phyloP scores from a whole-genome alignment of 2,113 vertebrate genomes.

The Craseonycteris thonglongyai region DNA sequence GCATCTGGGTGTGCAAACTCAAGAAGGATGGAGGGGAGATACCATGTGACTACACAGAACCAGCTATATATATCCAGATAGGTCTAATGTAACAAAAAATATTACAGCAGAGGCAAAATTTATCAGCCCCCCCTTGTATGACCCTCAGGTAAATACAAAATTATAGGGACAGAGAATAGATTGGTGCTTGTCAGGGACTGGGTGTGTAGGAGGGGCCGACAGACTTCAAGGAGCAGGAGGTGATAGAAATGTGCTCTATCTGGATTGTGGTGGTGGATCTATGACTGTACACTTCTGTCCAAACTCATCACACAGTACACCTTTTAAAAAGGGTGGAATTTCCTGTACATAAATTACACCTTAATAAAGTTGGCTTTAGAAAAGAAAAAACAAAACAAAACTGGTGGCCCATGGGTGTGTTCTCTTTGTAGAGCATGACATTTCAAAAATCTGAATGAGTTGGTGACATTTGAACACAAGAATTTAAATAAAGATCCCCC shows the following conservation, averaged over 20 bases:
- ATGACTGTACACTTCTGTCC: background rate
- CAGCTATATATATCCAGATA: too few species aligned
- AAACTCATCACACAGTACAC: background rate
- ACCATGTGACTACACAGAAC: too few species aligned
- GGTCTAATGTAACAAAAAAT: too few species aligned
- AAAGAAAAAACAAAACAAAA: background rate
- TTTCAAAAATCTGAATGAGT: slow-evolving; percentile 31
- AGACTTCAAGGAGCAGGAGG: background rate
- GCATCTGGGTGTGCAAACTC: too few species aligned
- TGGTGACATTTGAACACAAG: slow-evolving; percentile 42
- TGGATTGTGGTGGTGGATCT: background rate
- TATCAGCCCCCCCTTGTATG: background rate
- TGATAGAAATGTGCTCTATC: background rate
- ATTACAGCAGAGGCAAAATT: too few species aligned
- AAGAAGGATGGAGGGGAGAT: too few species aligned
- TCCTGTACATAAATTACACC: background rate
- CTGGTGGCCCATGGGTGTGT: background rate
- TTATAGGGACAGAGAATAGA: background rate
- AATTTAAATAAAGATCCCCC: background rate
- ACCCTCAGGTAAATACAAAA: background rate
- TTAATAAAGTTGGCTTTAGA: slow-evolving; percentile 27
- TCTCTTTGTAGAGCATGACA: slow-evolving; percentile 7
- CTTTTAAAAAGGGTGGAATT: background rate
- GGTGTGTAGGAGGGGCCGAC: background rate
- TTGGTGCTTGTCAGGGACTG: background rate